Evolutionary conservation across 1,140 invertebrate genomes (phyloP).

Genomic region (Neodiprion fabricii): DNA sequence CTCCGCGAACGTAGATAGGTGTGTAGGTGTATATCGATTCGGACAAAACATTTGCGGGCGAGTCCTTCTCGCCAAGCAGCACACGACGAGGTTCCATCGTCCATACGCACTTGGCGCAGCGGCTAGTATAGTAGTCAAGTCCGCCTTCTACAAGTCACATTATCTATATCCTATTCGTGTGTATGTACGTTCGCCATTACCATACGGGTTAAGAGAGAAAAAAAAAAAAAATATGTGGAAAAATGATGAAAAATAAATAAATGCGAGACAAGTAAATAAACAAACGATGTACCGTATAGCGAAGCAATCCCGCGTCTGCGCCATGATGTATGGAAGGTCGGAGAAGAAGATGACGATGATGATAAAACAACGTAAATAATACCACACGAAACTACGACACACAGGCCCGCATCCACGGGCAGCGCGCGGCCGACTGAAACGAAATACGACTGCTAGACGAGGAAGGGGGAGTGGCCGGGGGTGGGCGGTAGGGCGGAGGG

Average conservation of each 20-base stretch:
- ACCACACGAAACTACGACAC: slow-evolving; percentile 11
- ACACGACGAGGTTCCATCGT: slow-evolving; percentile 6
- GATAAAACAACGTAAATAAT: slow-evolving; percentile 5
- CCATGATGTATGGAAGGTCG: background rate
- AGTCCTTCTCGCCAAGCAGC: slow-evolving; percentile 1
- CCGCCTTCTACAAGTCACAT: background rate
- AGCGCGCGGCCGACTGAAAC: slow-evolving; percentile 51
- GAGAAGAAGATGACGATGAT: too few species aligned
- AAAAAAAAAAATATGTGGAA: too few species aligned
- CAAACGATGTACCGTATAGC: slow-evolving; percentile 24
- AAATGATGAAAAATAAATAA: background rate
- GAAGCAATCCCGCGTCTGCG: slow-evolving; percentile 26
- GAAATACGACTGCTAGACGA: slow-evolving; percentile 29
- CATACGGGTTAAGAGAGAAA: slow-evolving; percentile 13
- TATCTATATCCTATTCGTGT: slow-evolving; percentile 3
- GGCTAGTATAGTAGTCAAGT: slow-evolving; percentile 7
- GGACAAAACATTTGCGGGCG: slow-evolving; percentile 38
- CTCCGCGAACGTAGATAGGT: slow-evolving; percentile 12
- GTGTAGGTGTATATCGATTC: slow-evolving; percentile 43
- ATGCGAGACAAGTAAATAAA: slow-evolving; percentile 25
- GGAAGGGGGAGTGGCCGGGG: slow-evolving; percentile 26
- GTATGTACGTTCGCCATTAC: slow-evolving; percentile 16
- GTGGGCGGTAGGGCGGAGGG: background rate
- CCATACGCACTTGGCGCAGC: slow-evolving; percentile 12
- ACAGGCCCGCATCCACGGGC: slow-evolving; percentile 34